These are phyloP conservation scores for Procambarus virginalis DNA, from an alignment of 1,140 invertebrate species.

Conservation along the genomic window DNA sequence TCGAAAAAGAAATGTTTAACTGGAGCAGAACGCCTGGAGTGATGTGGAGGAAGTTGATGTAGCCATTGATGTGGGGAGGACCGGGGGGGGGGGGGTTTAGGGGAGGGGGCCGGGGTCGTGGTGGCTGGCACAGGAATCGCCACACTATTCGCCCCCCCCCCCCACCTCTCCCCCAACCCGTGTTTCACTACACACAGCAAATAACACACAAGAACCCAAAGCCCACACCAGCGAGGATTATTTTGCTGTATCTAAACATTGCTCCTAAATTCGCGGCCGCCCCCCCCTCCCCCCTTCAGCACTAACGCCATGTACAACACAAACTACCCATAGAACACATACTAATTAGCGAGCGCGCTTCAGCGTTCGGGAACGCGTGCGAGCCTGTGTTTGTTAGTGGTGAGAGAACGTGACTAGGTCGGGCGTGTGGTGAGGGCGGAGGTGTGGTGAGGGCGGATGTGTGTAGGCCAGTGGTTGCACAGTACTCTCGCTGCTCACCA, in stretches of 20 bases:
- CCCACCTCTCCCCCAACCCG: neutral
- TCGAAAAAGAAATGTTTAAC: neutral
- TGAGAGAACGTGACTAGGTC: neutral
- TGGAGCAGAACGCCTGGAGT: neutral
- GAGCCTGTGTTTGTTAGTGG: neutral
- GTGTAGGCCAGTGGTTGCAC: conserved; percentile 1
- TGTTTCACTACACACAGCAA: no score
- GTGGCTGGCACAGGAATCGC: neutral
- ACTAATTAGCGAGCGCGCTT: no score
- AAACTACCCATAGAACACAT: no score
- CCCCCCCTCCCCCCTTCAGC: no score
- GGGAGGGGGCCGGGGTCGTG: no score
- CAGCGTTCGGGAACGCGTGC: no score
- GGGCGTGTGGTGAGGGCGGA: neutral
- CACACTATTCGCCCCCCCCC: neutral
- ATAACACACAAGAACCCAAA: no score
- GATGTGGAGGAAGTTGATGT: neutral
- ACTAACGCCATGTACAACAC: no score
- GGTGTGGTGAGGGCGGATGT: neutral
- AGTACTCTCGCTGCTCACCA: neutral
- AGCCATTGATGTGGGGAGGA: neutral
- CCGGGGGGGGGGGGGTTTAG: neutral
- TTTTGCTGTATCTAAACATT: no score
- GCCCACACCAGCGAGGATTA: no score
- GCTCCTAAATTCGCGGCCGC: no score